Base-by-base conservation (phyloP, 2,888 invertebrate genomes). In the Microplitis deprimator region DNA sequence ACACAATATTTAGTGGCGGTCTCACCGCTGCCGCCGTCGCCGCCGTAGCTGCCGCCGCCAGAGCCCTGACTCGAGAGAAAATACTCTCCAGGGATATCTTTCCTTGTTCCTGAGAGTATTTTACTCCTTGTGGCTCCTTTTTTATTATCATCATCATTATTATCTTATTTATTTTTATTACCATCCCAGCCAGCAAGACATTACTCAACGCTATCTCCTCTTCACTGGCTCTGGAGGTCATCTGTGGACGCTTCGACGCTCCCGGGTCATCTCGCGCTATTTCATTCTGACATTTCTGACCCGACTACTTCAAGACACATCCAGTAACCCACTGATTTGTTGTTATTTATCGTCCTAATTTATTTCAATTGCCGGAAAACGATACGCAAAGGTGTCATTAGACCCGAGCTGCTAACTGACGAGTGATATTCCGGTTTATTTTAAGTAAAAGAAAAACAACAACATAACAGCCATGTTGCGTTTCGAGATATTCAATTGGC, bases 1-100 rank as follows among this genome's bases (percentile, higher is more conserved):
- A 89, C 89, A 87, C 88, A 88, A 88, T 89, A 89, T 89, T 89
- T 89, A 89, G 88, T 88, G 86, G 87, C 85, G 75, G 81, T 80
- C 79, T 78, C 77, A 72, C 80, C 79, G 78, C 59, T 77, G 50
- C 76, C 68, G 71, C 64, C 29, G 59, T 29, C 59, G 50, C 8
- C 10, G 13, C 4, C 29, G 59, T 29, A 59, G 50, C 8, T 4
- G 13, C 4, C 13, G 8, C 50, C 13, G 8, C 50, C 50, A 50
- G 50, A 50, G 8, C 8, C 50, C 50, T 80, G 83, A 83, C 78
- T 79, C 77, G 29, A 69, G 69, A 67, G 73, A 62, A 61, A 50
- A 39, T 73, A 29, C 69, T 65, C 40, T 75, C 61, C 17, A n/a
- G 38, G 50, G 59, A 71, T 16, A 71, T 76, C 67, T 71, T 76